Base-by-base conservation (phyloP, 2,888 invertebrate genomes). In the Caenorhabditis imperialis region DNA sequence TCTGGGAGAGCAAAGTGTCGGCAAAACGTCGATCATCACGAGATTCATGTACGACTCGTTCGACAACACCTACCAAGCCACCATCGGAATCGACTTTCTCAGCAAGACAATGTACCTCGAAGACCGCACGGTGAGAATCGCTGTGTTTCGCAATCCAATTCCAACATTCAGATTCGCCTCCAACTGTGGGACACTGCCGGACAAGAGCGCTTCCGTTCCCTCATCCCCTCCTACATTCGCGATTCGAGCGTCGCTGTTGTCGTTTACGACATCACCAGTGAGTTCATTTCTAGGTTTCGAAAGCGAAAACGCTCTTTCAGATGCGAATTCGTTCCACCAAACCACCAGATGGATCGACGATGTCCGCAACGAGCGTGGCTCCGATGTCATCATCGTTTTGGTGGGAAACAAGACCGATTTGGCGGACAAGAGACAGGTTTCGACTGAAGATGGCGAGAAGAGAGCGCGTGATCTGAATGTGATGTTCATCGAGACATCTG, bases 31-130 rank as follows among this genome's bases (percentile, higher is more conserved):
- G 79, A 92, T 98, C 88, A 98, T 98, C 90, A 98, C 98, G 88
- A 93, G 98, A 89, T 99, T 98, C 91, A 99, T 99, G 98, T 99
- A 98, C 91, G 98, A 98, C 92, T 97, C 97, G 91, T 99, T 99
- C 91, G 98, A 99, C 92, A 98, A 97, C 91, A 98, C 97, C 88
- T 99, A 99, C 91, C 98, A 98, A 93, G 98, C 98, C 84, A 99
- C 98, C 84, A 99, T 99, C 90, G 98, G 98, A 86, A 99, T 99
- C 90, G 98, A 99, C 91, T 99, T 99, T 91, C 92, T 99, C 89
- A 98, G 97, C 85, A 99, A 99, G 92, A 99, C 98, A 23, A 98
- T 99, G 98, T 99, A 99, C 91, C 91, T 99, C 88, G 98, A 99
- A 91, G 98, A 99, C 90, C 93, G 97, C 90, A 99, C 98, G 77